These are phyloP conservation scores for pig (Sus scrofa) DNA, from an alignment of 2,113 vertebrate species.

Conservation along the genomic window T2T-Sscrofa CM000822.6:9111001-9111500, in stretches of 20 bases:
- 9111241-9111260: not conserved
- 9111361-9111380: not conserved
- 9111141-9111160: not conserved
- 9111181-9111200: not conserved
- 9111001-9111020: conserved; percentile 75
- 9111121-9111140: not conserved
- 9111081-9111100: conserved; percentile 11
- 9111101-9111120: not conserved
- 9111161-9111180: conserved; percentile 14
- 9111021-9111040: conserved; percentile 21
- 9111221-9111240: conserved; percentile 42
- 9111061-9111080: conserved; percentile 6
- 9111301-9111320: not conserved
- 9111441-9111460: not conserved
- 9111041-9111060: conserved; percentile 34
- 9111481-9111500: not conserved
- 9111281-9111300: not conserved
- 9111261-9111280: not conserved
- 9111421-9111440: not conserved
- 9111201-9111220: not conserved
- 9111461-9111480: not conserved
- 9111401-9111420: not conserved
- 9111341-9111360: not conserved
- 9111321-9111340: not conserved
- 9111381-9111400: not conserved